Evolutionary conservation across 1,140 invertebrate genomes (phyloP).

Genomic region (Cryptotermes secundus): DNA sequence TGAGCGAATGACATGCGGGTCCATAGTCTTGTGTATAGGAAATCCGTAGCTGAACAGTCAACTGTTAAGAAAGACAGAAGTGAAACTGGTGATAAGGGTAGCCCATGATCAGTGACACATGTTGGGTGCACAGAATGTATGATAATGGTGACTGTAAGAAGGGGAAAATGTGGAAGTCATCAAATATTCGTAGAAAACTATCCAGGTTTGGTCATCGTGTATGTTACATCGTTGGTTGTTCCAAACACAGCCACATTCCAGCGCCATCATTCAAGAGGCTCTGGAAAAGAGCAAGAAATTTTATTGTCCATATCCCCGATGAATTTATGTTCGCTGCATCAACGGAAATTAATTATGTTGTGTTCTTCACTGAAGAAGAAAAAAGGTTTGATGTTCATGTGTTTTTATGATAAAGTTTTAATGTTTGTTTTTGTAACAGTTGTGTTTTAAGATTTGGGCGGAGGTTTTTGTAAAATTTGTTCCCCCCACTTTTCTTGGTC

Average conservation of each 20-base stretch:
- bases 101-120: no score
- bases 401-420: not conserved
- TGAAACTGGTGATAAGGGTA: no score
- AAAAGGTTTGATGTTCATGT: slow-evolving; percentile 46
- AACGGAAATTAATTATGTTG: slow-evolving; percentile 44
- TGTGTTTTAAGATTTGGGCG: no score
- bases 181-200: not conserved
- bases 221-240: not conserved
- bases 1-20: no score
- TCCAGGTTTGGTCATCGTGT: not conserved
- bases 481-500: no score
- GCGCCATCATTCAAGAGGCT: not conserved
- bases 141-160: not conserved
- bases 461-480: no score
- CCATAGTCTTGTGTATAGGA: no score
- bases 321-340: not conserved
- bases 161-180: not conserved
- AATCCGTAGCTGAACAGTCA: no score
- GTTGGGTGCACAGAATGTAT: not conserved
- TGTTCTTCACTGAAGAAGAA: slow-evolving; percentile 57
- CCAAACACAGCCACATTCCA: not conserved
- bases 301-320: not conserved
- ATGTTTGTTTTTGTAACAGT: not conserved
- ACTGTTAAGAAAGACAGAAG: no score
- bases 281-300: not conserved